Base-by-base conservation (phyloP, 2,113 vertebrate genomes). In the Lagopus muta region DNA sequence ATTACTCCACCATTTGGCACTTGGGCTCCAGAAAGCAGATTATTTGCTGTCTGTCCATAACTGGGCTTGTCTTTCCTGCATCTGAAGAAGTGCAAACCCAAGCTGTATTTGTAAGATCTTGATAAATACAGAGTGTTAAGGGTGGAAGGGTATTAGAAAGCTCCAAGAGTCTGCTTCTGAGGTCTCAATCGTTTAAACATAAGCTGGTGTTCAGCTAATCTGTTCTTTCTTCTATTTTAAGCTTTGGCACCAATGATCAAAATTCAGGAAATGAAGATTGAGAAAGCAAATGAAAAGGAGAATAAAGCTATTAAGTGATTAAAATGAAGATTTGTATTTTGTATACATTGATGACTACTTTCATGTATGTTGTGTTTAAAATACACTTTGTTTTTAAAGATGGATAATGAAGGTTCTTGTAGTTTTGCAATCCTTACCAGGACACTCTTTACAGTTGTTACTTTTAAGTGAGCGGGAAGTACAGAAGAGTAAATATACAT, bases 201-300 rank as follows among this genome's bases (percentile, higher is more conserved):
- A 20, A 61, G 16, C 15, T 54, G 38, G 6, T 83, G 48, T 7
- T 78, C 52, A 85, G 86, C 8, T 93, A 86, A 92, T 92, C 80
- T 10, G 3, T 91, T 96, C 52, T 89, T 91, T 96, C 48, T 89
- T 67, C 88, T 92, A 47, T 96, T 98, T 98, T 88, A 95, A 98
- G 98, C 95, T 94, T 92, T 45, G 62, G 95, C 95, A 62, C 96
- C 95, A 42, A 81, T 96, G 96, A 94, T 94, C 70, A 97, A 96
- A 96, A 94, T 85, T 86, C 97, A 93, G 93, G 94, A 96, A 65
- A 96, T 83, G 66, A 97, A 95, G 72, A 97, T 73, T 78, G 97
- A 95, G 88, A 97, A 96, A 93, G 94, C 95, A 58, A 97, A 97
- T 90, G 96, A 96, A 90, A 96, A 97, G 84, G 80, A 96, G 86